A percentile compares a stretch with the other conserved stretches of the same genome.
Conservation (phyloP, 1,140 invertebrate species). For the Orchesella cincta region DNA sequence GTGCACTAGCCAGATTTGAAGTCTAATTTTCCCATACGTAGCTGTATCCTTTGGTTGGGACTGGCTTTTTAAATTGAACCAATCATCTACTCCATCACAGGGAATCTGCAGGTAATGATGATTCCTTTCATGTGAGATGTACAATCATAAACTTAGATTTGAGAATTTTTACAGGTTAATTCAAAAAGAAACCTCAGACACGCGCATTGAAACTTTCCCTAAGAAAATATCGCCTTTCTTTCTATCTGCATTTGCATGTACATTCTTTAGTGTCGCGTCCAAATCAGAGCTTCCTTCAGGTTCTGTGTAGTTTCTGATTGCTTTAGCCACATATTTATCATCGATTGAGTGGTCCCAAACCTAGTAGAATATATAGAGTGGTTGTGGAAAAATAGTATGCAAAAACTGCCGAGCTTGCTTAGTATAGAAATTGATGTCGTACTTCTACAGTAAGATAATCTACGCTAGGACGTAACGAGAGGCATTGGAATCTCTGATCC, state of each 20-base stretch:
- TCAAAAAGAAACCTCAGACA: constrained; percentile 36
- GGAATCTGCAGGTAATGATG: constrained; percentile 43
- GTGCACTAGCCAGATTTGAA: constrained; percentile 46
- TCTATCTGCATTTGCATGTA: not conserved
- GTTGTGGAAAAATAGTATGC: not conserved
- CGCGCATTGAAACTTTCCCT: constrained; percentile 40
- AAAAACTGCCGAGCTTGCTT: not conserved
- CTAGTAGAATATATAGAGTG: constrained; percentile 2
- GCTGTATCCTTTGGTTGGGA: constrained; percentile 25
- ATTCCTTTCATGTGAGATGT: not conserved
- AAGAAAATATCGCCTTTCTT: constrained; percentile 39
- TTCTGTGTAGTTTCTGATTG: not conserved
- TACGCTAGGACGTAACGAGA: constrained; percentile 38
- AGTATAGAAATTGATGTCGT: not conserved
- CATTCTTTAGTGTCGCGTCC: not conserved
- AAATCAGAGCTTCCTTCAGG: not conserved
- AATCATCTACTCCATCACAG: constrained; percentile 38
- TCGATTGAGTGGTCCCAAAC: constrained; percentile 43
- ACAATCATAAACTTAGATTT: too few relatives aligned
- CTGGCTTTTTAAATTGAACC: constrained; percentile 31
- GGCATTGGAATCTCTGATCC: constrained; percentile 47
- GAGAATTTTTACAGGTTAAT: too few relatives aligned
- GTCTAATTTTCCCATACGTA: constrained; percentile 37
- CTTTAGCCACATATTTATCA: not conserved
- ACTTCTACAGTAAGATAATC: constrained; percentile 45